Percentiles rank a stretch among this genome's conserved stretches.
Evolutionary conservation across 2,797 vertebrate genomes (phyloP).

Genomic region (Poeciliopsis gracilis): DNA sequence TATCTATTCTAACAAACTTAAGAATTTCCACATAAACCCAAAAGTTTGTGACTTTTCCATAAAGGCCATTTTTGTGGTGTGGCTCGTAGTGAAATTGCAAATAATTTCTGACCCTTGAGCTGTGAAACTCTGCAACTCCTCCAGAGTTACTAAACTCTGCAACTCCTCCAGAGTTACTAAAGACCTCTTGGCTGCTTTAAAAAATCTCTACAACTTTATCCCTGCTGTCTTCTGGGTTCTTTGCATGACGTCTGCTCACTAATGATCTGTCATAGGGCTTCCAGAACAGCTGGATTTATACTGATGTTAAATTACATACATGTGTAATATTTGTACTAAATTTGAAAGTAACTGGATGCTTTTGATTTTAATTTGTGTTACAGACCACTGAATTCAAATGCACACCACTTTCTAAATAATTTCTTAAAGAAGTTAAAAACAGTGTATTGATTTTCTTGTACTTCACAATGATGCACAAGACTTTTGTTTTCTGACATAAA

Average conservation of each 20-base stretch:
- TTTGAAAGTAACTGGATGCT: not conserved
- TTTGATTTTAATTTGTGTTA: not conserved
- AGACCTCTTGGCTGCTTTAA: not conserved
- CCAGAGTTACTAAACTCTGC: not conserved
- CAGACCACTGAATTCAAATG: not conserved
- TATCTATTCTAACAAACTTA: not conserved
- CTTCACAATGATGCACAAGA: not conserved
- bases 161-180: not conserved
- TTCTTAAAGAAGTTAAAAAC: not conserved
- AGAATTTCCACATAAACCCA: not conserved
- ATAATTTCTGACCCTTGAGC: not conserved
- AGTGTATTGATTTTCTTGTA: not conserved
- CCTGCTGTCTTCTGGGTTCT: not conserved
- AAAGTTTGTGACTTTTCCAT: not conserved
- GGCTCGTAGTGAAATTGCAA: not conserved
- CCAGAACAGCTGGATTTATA: not conserved
- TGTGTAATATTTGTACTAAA: not conserved
- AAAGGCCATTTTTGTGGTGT: not conserved
- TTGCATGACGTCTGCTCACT: not conserved
- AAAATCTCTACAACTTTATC: not conserved
- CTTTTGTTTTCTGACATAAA: not conserved
- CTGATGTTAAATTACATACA: not conserved
- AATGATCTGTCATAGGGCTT: not conserved
- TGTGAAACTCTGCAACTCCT: not conserved
- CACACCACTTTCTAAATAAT: not conserved